Percentiles rank a stretch among this genome's conserved stretches.
phyloP scores from a whole-genome alignment of 1,140 invertebrate genomes.

The Sitodiplosis mosellana region DNA sequence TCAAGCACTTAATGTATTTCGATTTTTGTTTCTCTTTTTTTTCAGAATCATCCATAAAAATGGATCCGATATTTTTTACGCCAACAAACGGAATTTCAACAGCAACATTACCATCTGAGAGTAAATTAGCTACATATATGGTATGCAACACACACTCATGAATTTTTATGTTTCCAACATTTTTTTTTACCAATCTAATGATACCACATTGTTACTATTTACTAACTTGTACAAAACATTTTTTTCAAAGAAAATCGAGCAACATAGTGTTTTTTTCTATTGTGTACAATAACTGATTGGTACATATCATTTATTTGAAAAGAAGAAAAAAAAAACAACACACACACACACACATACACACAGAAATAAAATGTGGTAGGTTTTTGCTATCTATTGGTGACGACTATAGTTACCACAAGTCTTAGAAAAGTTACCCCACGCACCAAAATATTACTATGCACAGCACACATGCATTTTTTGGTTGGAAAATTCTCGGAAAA shows the following conservation, averaged over 20 bases:
- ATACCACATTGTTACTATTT: neutral
- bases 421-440: too few relatives aligned
- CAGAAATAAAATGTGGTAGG: too few relatives aligned
- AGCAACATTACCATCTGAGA: slow-evolving; percentile 48
- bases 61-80: slow-evolving; percentile 34
- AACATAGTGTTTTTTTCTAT: too few relatives aligned
- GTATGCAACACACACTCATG: slow-evolving; percentile 24
- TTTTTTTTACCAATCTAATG: neutral
- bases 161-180: neutral
- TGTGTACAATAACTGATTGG: too few relatives aligned
- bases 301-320: too few relatives aligned
- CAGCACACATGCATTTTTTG: too few relatives aligned
- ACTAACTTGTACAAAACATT: neutral
- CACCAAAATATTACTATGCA: too few relatives aligned
- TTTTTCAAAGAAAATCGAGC: neutral
- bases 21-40: neutral
- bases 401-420: too few relatives aligned
- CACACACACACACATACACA: too few relatives aligned
- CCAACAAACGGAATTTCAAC: slow-evolving; percentile 37
- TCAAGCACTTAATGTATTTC: too few relatives aligned
- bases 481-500: too few relatives aligned
- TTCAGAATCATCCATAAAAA: neutral
- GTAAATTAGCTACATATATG: slow-evolving; percentile 71
- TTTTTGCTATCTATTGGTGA: too few relatives aligned
- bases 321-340: neutral